A percentile compares a stretch with the other conserved stretches of the same genome.
These are phyloP conservation scores for Epizoanthus rinbou DNA, from an alignment of 92 coral and sea anemone species.

Conservation along the genomic window DNA sequence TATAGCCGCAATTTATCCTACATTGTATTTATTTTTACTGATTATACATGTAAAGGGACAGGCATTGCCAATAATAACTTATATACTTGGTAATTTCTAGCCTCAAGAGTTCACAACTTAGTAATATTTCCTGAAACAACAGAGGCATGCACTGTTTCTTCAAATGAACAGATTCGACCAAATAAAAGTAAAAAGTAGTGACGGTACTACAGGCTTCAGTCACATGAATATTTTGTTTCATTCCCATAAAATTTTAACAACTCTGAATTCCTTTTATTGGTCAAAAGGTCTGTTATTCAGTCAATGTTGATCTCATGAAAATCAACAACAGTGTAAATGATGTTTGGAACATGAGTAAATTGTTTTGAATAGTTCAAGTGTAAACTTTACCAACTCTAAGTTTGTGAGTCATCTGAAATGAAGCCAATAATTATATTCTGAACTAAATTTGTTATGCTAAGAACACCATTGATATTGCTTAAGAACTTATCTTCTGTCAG, in stretches of 20 bases:
- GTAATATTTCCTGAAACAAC: too few species aligned
- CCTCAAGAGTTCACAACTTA: too few species aligned
- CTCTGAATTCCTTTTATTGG: too few species aligned
- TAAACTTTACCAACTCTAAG: background rate
- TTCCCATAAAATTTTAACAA: too few species aligned
- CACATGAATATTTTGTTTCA: too few species aligned
- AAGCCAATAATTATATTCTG: background rate
- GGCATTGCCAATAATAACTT: background rate
- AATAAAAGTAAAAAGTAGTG: too few species aligned
- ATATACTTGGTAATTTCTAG: too few species aligned
- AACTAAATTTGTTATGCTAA: background rate
- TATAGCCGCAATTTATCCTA: background rate
- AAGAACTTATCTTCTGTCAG: background rate
- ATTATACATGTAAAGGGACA: background rate
- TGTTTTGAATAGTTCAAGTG: background rate
- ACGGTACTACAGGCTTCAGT: too few species aligned
- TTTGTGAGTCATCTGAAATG: background rate
- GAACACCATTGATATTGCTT: background rate
- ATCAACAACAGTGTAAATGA: background rate
- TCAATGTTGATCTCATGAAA: background rate
- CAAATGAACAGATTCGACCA: background rate
- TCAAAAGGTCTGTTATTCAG: too few species aligned
- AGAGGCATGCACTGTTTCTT: too few species aligned
- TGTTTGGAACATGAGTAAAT: background rate
- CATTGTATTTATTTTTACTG: background rate